Evolutionary conservation across 2,113 vertebrate genomes (phyloP).

Genomic region (Esox niger): DNA sequence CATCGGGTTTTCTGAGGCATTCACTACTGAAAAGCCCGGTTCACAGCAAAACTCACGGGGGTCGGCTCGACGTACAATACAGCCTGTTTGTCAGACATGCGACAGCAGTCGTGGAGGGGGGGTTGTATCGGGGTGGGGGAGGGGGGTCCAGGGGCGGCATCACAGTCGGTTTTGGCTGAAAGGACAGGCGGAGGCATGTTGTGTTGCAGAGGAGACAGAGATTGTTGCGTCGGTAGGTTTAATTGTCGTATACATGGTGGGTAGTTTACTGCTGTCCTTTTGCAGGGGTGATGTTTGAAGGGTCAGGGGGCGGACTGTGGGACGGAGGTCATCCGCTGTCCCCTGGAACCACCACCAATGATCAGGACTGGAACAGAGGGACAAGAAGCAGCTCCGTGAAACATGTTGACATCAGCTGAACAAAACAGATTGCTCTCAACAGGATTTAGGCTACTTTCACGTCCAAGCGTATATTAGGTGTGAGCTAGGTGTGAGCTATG

Average conservation of each 20-base stretch:
- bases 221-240: constrained; percentile 32
- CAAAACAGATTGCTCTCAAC: neutral
- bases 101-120: neutral
- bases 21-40: too few species aligned
- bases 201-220: constrained; percentile 32
- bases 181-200: constrained; percentile 44
- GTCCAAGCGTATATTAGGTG: too few species aligned
- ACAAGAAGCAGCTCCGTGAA: neutral
- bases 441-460: too few species aligned
- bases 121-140: neutral
- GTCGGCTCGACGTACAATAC: neutral
- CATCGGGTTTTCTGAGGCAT: neutral
- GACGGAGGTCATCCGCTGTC: constrained; percentile 32
- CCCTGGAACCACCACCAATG: constrained; percentile 35
- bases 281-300: constrained; percentile 30
- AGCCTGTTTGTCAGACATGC: neutral
- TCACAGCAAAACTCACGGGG: too few species aligned
- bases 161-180: constrained; percentile 64
- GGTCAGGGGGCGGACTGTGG: constrained; percentile 25
- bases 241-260: constrained; percentile 41
- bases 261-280: constrained; percentile 39
- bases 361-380: constrained; percentile 68
- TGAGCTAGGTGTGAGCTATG: too few species aligned
- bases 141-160: constrained; percentile 16
- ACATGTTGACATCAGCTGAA: neutral